These are phyloP conservation scores for Hepsetus odoe DNA, from an alignment of 2,113 vertebrate genomes.

Conservation along the genomic window DNA sequence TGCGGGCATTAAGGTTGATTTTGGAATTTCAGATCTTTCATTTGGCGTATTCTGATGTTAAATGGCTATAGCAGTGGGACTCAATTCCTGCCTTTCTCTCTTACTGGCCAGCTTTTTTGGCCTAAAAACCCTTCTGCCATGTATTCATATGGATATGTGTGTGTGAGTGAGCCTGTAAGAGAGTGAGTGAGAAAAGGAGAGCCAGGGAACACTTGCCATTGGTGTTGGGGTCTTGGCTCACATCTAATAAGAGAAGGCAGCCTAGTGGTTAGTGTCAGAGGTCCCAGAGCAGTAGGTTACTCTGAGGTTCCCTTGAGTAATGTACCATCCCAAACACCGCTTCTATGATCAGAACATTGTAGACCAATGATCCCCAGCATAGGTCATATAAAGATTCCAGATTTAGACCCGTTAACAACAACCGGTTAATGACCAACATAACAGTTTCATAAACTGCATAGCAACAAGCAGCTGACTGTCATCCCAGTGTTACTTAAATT, in stretches of 20 bases:
- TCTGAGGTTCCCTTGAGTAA: no score
- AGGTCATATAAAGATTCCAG: no score
- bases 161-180: not conserved
- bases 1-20: constrained; percentile 44
- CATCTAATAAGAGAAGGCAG: not conserved
- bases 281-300: no score
- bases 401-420: no score
- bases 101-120: not conserved
- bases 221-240: not conserved
- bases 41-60: constrained; percentile 46
- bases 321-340: no score
- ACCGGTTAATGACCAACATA: no score
- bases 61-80: constrained; percentile 35
- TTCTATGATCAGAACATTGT: no score
- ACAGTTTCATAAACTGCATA: no score
- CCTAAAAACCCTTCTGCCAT: constrained; percentile 15
- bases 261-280: no score
- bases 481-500: no score
- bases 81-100: constrained; percentile 10
- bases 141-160: constrained; percentile 54
- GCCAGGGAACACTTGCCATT: not conserved
- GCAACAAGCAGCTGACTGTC: no score
- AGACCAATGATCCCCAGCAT: no score
- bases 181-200: constrained; percentile 1
- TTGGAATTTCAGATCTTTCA: constrained; percentile 48